These are phyloP conservation scores for Zaprionus vittiger DNA, from an alignment of 1,140 invertebrate genomes.

Conservation along the genomic window DNA sequence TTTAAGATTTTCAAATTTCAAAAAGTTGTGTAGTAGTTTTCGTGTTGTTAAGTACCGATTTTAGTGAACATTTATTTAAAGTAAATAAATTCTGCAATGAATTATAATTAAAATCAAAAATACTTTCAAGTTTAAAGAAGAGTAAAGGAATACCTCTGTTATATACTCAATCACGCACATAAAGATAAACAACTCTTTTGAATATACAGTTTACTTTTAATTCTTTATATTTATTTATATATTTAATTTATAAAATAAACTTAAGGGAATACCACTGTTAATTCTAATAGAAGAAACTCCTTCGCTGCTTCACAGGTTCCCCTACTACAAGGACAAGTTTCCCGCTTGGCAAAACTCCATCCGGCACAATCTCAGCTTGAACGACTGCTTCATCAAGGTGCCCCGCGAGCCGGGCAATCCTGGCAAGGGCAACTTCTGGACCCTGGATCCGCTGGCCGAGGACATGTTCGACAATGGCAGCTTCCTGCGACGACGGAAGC, in stretches of 20 bases:
- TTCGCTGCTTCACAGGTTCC: constrained; percentile 87
- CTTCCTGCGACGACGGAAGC: constrained; percentile 96
- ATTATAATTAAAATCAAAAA: too few species aligned
- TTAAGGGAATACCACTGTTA: neutral
- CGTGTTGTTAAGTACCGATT: too few species aligned
- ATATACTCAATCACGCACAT: too few species aligned
- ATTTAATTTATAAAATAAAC: neutral
- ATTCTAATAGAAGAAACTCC: neutral
- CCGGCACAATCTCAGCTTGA: constrained; percentile 97
- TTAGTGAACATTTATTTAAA: too few species aligned
- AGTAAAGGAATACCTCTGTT: too few species aligned
- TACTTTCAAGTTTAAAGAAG: too few species aligned
- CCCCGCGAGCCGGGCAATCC: constrained; percentile 99
- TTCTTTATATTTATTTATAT: neutral
- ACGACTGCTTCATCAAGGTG: constrained; percentile 99
- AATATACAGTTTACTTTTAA: too few species aligned
- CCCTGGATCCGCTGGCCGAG: constrained; percentile 97
- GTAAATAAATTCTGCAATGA: too few species aligned
- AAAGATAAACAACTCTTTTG: too few species aligned
- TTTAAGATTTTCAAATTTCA: too few species aligned
- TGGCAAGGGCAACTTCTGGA: constrained; percentile 99
- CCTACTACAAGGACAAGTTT: constrained; percentile 97
- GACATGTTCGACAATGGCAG: constrained; percentile 99
- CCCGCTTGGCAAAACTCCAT: constrained; percentile 99
- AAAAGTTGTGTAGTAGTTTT: too few species aligned